Conservation (phyloP, 2,888 invertebrate species). For the Drosophila ustulata region DNA sequence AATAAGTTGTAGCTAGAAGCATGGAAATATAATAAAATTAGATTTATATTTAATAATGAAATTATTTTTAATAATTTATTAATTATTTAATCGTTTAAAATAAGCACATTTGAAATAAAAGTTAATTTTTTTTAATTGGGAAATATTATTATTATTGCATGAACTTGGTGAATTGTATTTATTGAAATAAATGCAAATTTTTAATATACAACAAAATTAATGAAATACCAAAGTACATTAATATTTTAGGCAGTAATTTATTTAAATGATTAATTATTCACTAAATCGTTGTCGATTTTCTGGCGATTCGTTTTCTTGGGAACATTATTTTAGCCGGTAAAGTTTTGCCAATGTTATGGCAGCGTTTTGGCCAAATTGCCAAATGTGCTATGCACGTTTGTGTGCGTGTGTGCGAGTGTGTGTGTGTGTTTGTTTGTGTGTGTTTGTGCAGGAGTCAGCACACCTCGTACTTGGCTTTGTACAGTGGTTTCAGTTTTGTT, state of each 20-base stretch:
- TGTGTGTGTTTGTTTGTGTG: constrained; percentile 9
- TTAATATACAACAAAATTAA: no score
- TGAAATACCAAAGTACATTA: no score
- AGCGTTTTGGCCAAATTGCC: constrained; percentile 61
- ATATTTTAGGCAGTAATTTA: no score
- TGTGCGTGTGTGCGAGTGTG: background rate
- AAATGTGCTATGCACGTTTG: constrained; percentile 36
- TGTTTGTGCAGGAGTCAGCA: constrained; percentile 23
- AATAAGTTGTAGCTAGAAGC: background rate
- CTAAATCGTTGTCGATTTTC: background rate
- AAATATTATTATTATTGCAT: no score
- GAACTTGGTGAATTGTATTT: no score
- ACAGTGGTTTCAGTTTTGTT: constrained; percentile 66
- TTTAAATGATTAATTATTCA: background rate
- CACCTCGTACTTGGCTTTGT: constrained; percentile 46
- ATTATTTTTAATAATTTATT: no score
- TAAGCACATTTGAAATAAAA: no score
- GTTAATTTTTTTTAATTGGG: no score
- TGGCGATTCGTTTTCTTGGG: constrained; percentile 16
- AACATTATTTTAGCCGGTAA: constrained; percentile 39
- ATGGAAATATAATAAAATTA: no score
- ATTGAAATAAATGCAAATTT: no score
- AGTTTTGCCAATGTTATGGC: constrained; percentile 55
- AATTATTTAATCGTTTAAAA: no score
- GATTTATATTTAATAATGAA: background rate